Percentiles rank a stretch among this genome's conserved stretches.
phyloP scores from a whole-genome alignment of 1,140 invertebrate genomes.

The Monomorium pharaonis region DNA sequence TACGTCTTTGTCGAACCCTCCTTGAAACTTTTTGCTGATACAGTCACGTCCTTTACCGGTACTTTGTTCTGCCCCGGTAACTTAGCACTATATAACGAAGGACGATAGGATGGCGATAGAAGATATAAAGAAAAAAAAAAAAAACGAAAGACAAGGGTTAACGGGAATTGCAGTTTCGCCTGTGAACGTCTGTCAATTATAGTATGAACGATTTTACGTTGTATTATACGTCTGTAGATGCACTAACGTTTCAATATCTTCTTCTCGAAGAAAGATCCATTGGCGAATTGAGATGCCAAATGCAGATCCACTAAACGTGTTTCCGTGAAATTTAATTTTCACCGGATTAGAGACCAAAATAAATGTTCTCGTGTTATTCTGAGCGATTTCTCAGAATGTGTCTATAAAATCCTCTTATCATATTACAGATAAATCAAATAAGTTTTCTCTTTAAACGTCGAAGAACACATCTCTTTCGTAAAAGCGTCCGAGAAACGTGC shows the following conservation, averaged over 20 bases:
- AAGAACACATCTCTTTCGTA: neutral
- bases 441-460: neutral
- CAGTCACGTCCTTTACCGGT: slow-evolving; percentile 24
- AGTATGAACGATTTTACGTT: neutral
- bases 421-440: slow-evolving; percentile 1
- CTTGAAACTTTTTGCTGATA: slow-evolving; percentile 21
- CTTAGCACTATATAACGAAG: slow-evolving; percentile 30
- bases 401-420: neutral
- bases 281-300: neutral
- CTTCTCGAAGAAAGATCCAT: neutral
- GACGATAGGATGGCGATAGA: neutral
- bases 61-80: slow-evolving; percentile 33
- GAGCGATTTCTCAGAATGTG: neutral
- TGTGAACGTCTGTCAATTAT: neutral
- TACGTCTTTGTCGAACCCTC: slow-evolving; percentile 15
- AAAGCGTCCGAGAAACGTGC: neutral
- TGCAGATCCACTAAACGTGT: slow-evolving; percentile 8
- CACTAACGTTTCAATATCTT: neutral
- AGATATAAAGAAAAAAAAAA: neutral
- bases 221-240: neutral
- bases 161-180: slow-evolving; percentile 2
- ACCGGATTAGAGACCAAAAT: neutral
- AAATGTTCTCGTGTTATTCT: neutral
- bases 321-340: neutral
- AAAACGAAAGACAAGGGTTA: neutral